Percentiles rank a stretch among this genome's conserved stretches.
phyloP scores from a whole-genome alignment of 2,888 invertebrate species.

The Folsomia manolachei region DNA sequence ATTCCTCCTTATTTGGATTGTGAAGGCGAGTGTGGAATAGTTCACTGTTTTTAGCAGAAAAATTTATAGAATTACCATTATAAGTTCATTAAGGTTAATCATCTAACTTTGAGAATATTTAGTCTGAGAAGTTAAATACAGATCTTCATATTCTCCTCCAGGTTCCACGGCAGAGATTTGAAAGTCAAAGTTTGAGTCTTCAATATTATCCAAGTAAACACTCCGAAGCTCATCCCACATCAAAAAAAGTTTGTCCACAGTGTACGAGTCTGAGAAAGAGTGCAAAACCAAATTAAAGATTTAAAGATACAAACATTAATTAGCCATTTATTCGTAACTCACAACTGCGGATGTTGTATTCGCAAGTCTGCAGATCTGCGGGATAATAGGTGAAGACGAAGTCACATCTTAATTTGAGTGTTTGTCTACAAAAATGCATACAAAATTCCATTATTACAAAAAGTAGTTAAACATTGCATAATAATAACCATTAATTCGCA shows the following conservation, averaged over 20 bases:
- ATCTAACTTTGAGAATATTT: not conserved
- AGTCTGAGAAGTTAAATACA: not conserved
- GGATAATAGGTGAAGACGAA: not conserved
- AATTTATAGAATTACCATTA: no score
- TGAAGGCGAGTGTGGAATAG: conserved; percentile 27
- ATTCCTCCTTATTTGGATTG: conserved; percentile 28
- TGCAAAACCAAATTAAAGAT: not conserved
- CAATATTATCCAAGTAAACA: not conserved
- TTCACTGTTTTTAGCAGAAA: no score
- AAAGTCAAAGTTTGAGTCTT: not conserved
- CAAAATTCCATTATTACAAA: no score
- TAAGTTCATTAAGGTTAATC: no score
- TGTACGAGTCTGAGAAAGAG: not conserved
- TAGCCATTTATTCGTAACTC: no score
- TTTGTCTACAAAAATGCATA: not conserved
- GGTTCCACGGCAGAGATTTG: not conserved
- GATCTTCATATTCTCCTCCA: not conserved
- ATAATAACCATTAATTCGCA: no score
- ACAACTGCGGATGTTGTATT: not conserved
- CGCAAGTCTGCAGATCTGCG: not conserved
- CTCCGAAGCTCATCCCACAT: not conserved
- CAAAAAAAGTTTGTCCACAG: not conserved
- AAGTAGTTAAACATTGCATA: no score
- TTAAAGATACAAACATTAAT: no score
- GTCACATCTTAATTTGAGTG: not conserved